A percentile compares a stretch with the other conserved stretches of the same genome.
Conservation (phyloP, 2,113 vertebrate genomes). For the Microcebus ravelobensis region DNA sequence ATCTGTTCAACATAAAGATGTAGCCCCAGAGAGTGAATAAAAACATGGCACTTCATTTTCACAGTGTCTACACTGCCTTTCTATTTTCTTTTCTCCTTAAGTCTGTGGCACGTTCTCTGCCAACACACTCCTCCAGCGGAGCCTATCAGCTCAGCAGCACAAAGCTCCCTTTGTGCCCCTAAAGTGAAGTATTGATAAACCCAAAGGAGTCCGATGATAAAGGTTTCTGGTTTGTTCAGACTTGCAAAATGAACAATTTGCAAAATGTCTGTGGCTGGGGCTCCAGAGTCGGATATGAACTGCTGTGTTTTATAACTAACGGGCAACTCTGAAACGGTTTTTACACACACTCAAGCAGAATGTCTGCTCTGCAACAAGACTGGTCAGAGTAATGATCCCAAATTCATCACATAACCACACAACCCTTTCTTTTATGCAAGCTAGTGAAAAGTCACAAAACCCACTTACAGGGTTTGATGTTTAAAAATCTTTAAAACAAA, state of each 20-base stretch:
- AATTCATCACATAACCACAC: background rate
- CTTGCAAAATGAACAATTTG: background rate
- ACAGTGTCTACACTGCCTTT: background rate
- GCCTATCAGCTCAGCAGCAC: background rate
- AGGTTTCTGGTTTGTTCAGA: slow-evolving; percentile 22
- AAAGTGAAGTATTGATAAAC: slow-evolving; percentile 44
- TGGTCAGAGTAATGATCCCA: background rate
- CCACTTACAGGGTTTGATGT: background rate
- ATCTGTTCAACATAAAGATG: background rate
- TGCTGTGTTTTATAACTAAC: background rate
- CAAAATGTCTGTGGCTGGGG: background rate
- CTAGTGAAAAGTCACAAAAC: background rate
- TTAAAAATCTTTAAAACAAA: background rate
- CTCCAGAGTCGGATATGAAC: background rate
- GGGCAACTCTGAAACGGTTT: background rate
- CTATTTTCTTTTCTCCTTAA: slow-evolving; percentile 37
- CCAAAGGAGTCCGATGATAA: slow-evolving; percentile 8
- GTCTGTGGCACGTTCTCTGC: background rate
- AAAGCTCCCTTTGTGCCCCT: slow-evolving; percentile 37
- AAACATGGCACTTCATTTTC: slow-evolving; percentile 36
- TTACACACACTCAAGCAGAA: background rate
- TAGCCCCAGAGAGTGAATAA: background rate
- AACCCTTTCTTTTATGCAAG: background rate
- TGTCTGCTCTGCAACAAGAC: background rate
- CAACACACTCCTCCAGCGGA: background rate